Base-by-base conservation (phyloP, 2,888 invertebrate species). In the Lepidocyrtinus sp. region DNA sequence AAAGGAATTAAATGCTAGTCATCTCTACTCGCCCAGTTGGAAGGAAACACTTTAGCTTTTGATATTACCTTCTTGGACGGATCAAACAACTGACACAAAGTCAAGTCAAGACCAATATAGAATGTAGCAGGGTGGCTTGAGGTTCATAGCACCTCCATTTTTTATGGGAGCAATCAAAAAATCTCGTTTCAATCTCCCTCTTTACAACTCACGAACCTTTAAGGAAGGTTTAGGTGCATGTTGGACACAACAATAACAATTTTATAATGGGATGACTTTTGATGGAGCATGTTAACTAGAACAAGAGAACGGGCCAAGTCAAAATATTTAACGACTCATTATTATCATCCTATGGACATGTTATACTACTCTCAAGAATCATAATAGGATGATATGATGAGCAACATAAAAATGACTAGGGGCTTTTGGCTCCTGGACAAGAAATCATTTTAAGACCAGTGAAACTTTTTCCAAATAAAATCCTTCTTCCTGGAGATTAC, bases 21-120 rank as follows among this genome's bases (percentile, higher is more conserved):
- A 62, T 78, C n/a, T n/a, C 73, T 68, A 72, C 78, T 62, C 19
- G 36, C 73, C 26, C 79, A 17, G 79, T 73, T 73, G 79, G 79
- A 73, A 62, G 50, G 59, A 67, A 78, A 74, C 79, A 73, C 79
- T 72, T 73, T 62, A 21, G 7, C 68, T 21, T 62, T 27, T 27
- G 9, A 9, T 22, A 19, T 64, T 24, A 59, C 26, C 71, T 76
- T n/a, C n/a, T n/a, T n/a, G n/a, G n/a, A n/a, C n/a, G n/a, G n/a
- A n/a, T n/a, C 65, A 26, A 50, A 19, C 36, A 62, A 68, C 72
- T 78, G 71, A 67, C 71, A 61, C 15, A 12, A 12, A 1, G 2
- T 15, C 24, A 55, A 12, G 27, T 21, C 50, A 26, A 3, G 27
- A 25, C 27, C 27, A 36, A 17, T 1, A 21, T 46, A 62, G 36